Evolutionary conservation across 2,113 vertebrate species (phyloP).

Genomic region (Megatriorchis doriae): DNA sequence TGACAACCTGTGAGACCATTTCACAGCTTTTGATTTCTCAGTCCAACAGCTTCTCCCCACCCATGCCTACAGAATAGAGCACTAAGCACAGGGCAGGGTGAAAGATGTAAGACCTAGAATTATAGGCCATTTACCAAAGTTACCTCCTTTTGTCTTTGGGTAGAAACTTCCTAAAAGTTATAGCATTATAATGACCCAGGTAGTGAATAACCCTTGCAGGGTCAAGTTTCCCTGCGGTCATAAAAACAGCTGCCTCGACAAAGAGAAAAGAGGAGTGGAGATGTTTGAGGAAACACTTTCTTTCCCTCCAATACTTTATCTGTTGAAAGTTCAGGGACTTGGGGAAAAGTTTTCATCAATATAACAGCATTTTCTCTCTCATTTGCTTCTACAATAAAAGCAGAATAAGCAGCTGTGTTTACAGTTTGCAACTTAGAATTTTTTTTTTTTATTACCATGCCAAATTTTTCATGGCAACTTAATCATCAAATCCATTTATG

Average conservation of each 20-base stretch:
- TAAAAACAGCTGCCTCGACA: not conserved
- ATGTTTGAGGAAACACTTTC: not conserved
- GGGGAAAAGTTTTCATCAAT: not conserved
- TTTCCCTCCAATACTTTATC: not conserved
- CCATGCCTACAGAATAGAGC: not conserved
- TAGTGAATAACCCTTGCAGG: conserved; percentile 43
- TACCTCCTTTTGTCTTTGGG: conserved; percentile 40
- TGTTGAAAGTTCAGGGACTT: not conserved
- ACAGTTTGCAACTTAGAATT: not conserved
- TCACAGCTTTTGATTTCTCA: conserved; percentile 2
- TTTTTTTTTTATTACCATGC: not conserved
- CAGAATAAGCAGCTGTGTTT: conserved; percentile 10
- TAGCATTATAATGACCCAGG: conserved; percentile 43
- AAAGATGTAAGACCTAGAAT: conserved; percentile 63
- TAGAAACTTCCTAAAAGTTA: conserved; percentile 28
- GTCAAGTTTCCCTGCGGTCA: not conserved
- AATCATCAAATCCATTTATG: not conserved
- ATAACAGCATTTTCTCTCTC: not conserved
- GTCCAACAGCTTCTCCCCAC: not conserved
- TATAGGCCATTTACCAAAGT: conserved; percentile 46
- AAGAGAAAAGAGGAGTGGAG: not conserved
- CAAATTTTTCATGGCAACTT: not conserved
- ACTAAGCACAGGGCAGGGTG: not conserved
- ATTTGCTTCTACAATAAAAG: not conserved
- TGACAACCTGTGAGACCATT: conserved; percentile 7